phyloP scores from a whole-genome alignment of 53 echinoderm and acorn worm species.

The Actinopyga echinites region DNA sequence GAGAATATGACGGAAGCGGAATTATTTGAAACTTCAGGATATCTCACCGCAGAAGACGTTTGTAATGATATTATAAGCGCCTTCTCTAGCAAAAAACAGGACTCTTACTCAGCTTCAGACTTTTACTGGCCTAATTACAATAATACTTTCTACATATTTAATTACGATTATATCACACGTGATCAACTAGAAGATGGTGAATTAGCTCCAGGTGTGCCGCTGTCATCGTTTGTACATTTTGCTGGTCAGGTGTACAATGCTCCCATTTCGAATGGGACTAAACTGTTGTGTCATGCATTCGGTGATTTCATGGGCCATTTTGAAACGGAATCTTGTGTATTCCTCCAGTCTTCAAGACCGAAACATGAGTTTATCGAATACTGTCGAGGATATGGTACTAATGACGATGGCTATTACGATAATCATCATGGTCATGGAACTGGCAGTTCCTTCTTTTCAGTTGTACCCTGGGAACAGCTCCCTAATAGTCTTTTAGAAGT shows the following conservation, averaged over 20 bases:
- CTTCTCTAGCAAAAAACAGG: background rate
- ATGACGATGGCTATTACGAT: too few species aligned
- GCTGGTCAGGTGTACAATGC: conserved; percentile 27
- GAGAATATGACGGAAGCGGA: background rate
- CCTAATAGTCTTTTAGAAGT: conserved; percentile 3
- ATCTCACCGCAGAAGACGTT: background rate
- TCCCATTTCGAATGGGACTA: background rate
- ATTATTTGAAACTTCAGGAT: background rate
- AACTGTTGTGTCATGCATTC: conserved; percentile 3
- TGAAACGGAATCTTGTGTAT: conserved; percentile 5
- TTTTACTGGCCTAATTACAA: background rate
- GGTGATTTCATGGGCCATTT: background rate
- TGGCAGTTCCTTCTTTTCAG: background rate
- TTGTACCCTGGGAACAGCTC: background rate
- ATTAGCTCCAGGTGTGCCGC: background rate
- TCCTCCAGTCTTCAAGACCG: background rate
- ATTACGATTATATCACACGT: background rate
- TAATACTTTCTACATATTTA: too few species aligned
- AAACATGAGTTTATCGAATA: background rate
- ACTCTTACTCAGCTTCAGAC: too few species aligned
- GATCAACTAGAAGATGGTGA: background rate
- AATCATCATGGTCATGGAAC: background rate
- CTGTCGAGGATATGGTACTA: background rate
- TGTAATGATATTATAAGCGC: background rate
- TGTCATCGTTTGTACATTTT: conserved; percentile 5